Evolutionary conservation across 2,797 vertebrate genomes (phyloP).

Genomic region (Poeciliopsis presidionis): DNA sequence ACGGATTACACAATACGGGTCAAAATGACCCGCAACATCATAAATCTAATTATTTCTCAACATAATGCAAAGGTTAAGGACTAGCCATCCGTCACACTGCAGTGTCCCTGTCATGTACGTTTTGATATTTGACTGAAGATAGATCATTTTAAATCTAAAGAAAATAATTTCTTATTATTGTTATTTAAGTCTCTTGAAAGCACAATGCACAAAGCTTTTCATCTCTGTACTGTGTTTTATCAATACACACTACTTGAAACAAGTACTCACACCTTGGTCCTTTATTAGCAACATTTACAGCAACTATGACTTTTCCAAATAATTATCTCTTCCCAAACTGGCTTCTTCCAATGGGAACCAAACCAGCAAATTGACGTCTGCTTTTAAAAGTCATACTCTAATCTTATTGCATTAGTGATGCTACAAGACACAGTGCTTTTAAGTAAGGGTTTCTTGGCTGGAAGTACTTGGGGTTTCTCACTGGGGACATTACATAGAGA

Average conservation of each 20-base stretch:
- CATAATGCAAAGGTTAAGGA: too few species aligned
- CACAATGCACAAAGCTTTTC: constrained; percentile 52
- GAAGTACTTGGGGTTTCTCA: constrained; percentile 63
- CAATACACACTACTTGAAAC: constrained; percentile 45
- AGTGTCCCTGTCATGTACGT: background rate
- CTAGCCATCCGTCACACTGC: background rate
- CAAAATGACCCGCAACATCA: too few species aligned
- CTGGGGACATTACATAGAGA: constrained; percentile 62
- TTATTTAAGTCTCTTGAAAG: constrained; percentile 19
- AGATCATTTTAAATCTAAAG: constrained; percentile 34
- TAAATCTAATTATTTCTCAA: too few species aligned
- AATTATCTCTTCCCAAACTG: constrained; percentile 59
- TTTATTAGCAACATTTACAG: constrained; percentile 47
- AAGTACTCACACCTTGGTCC: constrained; percentile 57
- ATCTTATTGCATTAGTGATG: constrained; percentile 73
- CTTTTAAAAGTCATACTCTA: constrained; percentile 65
- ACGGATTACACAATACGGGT: too few species aligned
- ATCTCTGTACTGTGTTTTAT: constrained; percentile 62
- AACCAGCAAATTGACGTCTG: constrained; percentile 56
- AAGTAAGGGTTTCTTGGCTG: constrained; percentile 59
- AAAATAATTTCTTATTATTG: constrained; percentile 17
- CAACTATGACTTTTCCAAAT: constrained; percentile 56
- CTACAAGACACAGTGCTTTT: constrained; percentile 68
- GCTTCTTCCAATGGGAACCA: constrained; percentile 59
- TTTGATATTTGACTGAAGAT: constrained; percentile 50